These are phyloP conservation scores for Metopia argyrocephala DNA, from an alignment of 2,888 invertebrate genomes.

Conservation along the genomic window DNA sequence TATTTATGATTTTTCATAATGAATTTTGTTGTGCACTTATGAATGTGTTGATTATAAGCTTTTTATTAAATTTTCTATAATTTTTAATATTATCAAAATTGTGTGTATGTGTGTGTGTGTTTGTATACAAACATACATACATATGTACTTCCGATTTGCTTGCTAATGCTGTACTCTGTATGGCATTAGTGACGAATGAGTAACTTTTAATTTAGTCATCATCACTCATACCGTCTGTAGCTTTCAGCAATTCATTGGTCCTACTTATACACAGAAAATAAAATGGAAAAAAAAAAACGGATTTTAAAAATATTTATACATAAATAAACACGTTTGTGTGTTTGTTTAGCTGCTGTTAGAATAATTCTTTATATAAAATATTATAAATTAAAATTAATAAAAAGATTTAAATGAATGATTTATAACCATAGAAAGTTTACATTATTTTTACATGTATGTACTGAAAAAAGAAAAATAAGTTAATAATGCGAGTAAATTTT, in stretches of 20 bases:
- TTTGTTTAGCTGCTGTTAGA: neutral
- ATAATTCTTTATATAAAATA: neutral
- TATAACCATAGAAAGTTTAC: neutral
- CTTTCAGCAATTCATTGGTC: neutral
- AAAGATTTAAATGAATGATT: neutral
- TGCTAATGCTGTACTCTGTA: neutral
- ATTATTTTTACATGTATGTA: neutral
- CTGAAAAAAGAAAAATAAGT: neutral
- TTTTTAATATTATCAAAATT: neutral
- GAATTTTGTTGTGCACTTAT: neutral
- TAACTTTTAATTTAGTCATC: conserved; percentile 29
- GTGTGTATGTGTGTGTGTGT: too few species aligned
- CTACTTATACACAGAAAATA: neutral
- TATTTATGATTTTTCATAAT: neutral
- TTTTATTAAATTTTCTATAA: neutral
- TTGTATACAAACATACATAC: too few species aligned
- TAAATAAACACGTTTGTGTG: neutral
- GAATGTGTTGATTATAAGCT: neutral
- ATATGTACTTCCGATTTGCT: neutral
- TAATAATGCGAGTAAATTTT: neutral
- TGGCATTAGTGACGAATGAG: conserved; percentile 30
- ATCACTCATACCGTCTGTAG: conserved; percentile 39
- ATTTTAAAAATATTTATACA: too few species aligned
- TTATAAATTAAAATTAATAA: neutral
- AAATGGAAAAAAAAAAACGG: too few species aligned